phyloP scores from a whole-genome alignment of 2,888 invertebrate genomes.

The Temnothorax rugatulus region DNA sequence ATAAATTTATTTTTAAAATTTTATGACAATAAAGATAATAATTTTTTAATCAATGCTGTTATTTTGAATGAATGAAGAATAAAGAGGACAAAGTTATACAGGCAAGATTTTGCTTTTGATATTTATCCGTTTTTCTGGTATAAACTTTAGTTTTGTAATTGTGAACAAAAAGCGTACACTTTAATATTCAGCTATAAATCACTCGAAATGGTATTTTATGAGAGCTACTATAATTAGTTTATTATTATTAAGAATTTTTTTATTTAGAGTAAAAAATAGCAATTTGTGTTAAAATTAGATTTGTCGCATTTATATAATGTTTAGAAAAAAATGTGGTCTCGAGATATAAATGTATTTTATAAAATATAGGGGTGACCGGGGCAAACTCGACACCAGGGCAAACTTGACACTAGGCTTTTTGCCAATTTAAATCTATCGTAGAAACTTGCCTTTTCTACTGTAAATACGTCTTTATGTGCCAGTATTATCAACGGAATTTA shows the following conservation, averaged over 20 bases:
- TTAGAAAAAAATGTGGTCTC: not conserved
- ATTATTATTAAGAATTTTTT: not conserved
- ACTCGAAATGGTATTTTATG: not conserved
- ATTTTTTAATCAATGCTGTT: not conserved
- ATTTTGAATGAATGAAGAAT: not conserved
- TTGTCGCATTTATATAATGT: not conserved
- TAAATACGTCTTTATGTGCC: no score
- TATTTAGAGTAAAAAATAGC: not conserved
- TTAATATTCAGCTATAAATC: not conserved
- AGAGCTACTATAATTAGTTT: not conserved
- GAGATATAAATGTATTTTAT: not conserved
- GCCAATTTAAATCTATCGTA: no score
- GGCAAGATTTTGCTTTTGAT: not conserved
- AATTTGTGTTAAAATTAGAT: not conserved
- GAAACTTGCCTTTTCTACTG: no score
- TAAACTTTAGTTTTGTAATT: not conserved
- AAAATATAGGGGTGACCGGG: no score
- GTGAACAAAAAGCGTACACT: not conserved
- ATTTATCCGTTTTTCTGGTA: not conserved
- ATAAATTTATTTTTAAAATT: conserved; percentile 1
- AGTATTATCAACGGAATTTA: no score
- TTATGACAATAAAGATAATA: not conserved
- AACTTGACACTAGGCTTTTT: no score
- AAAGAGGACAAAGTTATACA: not conserved
- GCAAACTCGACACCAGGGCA: no score